phyloP scores from a whole-genome alignment of 2,797 vertebrate genomes.

The Glossophaga mutica region DNA sequence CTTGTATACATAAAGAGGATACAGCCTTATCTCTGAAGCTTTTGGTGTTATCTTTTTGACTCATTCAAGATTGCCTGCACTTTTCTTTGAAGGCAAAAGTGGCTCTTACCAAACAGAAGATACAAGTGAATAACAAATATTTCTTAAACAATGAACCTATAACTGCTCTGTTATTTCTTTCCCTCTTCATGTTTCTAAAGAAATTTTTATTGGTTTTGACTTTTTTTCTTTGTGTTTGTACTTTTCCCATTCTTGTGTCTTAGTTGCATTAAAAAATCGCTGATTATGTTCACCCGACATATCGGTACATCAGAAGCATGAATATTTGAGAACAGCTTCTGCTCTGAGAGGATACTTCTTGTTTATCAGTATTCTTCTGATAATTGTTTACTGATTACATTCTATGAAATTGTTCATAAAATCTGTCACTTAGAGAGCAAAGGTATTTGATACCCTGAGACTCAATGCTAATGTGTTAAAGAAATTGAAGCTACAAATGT shows the following conservation, averaged over 20 bases:
- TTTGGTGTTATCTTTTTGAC: neutral
- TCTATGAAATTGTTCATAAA: neutral
- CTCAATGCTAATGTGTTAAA: slow-evolving; percentile 8
- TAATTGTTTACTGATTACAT: slow-evolving; percentile 24
- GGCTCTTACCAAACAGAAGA: neutral
- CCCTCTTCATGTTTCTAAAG: neutral
- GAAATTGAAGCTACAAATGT: slow-evolving; percentile 5
- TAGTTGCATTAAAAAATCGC: neutral
- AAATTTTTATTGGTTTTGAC: neutral
- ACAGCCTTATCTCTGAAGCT: neutral
- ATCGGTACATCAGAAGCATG: neutral
- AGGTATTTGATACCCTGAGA: neutral
- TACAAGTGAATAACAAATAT: neutral
- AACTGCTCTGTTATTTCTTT: neutral
- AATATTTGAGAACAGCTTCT: neutral
- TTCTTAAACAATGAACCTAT: neutral
- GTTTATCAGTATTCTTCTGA: neutral
- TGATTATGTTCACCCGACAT: neutral
- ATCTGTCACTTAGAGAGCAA: neutral
- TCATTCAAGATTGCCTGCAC: neutral
- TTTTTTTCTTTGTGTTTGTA: neutral
- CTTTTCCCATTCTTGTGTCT: neutral
- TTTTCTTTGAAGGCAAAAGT: neutral
- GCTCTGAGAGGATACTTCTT: neutral
- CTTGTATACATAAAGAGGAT: neutral